Evolutionary conservation across 2,888 invertebrate species (phyloP).

Genomic region (Himalopsyche japonica): DNA sequence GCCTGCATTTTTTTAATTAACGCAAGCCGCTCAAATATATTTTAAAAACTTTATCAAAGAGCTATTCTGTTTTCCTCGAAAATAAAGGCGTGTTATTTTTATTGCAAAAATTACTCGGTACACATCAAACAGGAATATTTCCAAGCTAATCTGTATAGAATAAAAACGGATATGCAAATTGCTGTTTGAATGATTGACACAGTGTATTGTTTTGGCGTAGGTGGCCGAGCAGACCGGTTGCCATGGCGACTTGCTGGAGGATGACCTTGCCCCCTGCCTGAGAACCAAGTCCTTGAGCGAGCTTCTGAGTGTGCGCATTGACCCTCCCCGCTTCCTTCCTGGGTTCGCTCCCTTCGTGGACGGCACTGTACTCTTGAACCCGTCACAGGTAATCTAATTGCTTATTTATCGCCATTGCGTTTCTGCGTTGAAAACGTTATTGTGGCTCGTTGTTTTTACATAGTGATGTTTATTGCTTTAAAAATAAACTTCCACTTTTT

Average conservation of each 20-base stretch:
- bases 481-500: neutral
- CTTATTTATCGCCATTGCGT: neutral
- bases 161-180: neutral
- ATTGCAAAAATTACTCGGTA: neutral
- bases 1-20: too few species aligned
- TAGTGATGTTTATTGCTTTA: neutral
- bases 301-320: slow-evolving; percentile 72
- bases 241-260: slow-evolving; percentile 77
- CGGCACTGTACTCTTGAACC: slow-evolving; percentile 79
- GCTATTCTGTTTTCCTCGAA: too few species aligned
- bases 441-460: neutral
- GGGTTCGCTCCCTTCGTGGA: slow-evolving; percentile 96
- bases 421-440: neutral
- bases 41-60: too few species aligned
- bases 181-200: neutral
- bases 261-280: slow-evolving; percentile 84
- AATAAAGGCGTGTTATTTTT: neutral
- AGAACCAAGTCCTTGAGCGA: slow-evolving; percentile 76
- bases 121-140: neutral
- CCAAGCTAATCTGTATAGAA: neutral
- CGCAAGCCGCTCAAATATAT: too few species aligned
- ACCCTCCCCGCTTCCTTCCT: slow-evolving; percentile 80
- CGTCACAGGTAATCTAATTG: slow-evolving; percentile 56
- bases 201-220: slow-evolving; percentile 44
- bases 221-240: slow-evolving; percentile 85